Evolutionary conservation across 2,113 vertebrate genomes (phyloP).

Genomic region (Apteryx mantelli): DNA sequence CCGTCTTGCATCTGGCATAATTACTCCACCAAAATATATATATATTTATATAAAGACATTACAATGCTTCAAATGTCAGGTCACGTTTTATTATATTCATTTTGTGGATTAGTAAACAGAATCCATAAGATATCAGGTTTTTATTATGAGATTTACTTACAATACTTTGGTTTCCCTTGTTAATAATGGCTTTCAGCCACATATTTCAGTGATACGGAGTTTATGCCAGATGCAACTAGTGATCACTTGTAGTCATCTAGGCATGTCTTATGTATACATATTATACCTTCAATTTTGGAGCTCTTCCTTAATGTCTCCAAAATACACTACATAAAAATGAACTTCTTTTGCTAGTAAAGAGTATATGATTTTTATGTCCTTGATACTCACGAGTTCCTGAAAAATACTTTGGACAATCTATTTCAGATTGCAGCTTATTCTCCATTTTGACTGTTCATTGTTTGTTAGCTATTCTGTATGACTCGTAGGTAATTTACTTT

Average conservation of each 20-base stretch:
- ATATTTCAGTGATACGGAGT: neutral
- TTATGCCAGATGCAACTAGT: neutral
- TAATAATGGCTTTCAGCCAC: neutral
- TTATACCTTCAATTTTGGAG: neutral
- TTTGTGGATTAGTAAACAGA: neutral
- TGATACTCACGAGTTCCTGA: neutral
- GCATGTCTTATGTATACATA: neutral
- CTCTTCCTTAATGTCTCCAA: neutral
- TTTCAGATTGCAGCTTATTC: neutral
- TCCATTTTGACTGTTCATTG: neutral
- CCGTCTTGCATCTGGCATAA: neutral
- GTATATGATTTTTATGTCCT: neutral
- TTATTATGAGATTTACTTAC: neutral
- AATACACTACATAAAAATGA: neutral
- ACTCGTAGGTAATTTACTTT: neutral
- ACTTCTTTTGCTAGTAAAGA: neutral
- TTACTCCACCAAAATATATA: neutral
- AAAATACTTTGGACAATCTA: neutral
- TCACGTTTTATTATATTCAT: neutral
- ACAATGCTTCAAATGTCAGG: neutral
- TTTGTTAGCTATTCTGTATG: neutral
- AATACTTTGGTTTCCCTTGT: neutral
- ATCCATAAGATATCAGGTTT: neutral
- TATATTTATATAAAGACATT: neutral
- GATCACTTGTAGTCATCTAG: neutral